phyloP scores from a whole-genome alignment of 2,888 invertebrate genomes.

The Netelia virgata region DNA sequence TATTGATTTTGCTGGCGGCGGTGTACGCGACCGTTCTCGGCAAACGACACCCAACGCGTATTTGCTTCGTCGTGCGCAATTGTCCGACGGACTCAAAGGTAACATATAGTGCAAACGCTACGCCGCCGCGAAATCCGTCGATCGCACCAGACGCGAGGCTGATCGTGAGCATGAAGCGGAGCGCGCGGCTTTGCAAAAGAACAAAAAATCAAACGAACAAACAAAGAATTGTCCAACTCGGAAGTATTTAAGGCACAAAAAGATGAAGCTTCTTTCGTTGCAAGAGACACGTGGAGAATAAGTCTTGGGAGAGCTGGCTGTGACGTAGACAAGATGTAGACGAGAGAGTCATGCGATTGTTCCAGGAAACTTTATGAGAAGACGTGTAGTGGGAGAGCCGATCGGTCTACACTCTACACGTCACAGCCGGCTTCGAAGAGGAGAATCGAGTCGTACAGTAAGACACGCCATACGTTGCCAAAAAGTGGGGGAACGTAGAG shows the following conservation, averaged over 20 bases:
- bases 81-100: background rate
- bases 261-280: background rate
- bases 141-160: background rate
- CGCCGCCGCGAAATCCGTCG: background rate
- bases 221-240: background rate
- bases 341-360: background rate
- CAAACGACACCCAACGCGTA: background rate
- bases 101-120: background rate
- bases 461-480: background rate
- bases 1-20: constrained; percentile 27
- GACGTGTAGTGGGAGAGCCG: background rate
- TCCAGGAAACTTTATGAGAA: background rate
- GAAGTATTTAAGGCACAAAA: background rate
- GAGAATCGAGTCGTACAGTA: background rate
- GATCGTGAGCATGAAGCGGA: background rate
- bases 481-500: background rate
- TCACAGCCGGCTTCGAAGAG: constrained; percentile 23
- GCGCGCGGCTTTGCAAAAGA: background rate
- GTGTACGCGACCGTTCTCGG: background rate
- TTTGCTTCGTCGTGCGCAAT: constrained; percentile 39
- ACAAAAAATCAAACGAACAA: background rate
- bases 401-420: background rate
- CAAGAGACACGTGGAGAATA: constrained; percentile 3
- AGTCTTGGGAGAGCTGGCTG: background rate
- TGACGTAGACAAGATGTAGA: background rate